phyloP scores from a whole-genome alignment of 1,140 invertebrate species.

The Xylocopa sonorina region DNA sequence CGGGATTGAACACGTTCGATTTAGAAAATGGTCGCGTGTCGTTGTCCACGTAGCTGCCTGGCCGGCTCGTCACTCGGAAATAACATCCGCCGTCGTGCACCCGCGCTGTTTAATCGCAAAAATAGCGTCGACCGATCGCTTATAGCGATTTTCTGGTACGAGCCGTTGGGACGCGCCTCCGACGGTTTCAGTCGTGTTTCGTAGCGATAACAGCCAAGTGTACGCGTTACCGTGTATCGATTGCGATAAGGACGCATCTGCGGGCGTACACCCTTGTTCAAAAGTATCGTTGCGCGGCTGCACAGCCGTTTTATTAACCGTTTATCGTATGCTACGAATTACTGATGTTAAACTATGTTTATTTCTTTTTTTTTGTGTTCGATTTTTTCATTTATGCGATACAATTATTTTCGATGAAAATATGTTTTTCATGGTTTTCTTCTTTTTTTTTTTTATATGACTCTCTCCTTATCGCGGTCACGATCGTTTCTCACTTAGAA shows the following conservation, averaged over 20 bases:
- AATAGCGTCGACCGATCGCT: not conserved
- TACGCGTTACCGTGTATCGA: not conserved
- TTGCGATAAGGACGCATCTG: slow-evolving; percentile 4
- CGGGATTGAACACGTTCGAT: not conserved
- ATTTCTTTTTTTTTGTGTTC: too few species aligned
- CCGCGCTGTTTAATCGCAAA: slow-evolving; percentile 4
- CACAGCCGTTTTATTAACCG: too few species aligned
- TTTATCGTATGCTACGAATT: too few species aligned
- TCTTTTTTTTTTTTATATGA: not conserved
- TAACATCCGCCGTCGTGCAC: not conserved
- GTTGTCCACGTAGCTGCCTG: not conserved
- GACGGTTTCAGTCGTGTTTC: slow-evolving; percentile 1
- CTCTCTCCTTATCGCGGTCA: not conserved
- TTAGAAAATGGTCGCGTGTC: slow-evolving; percentile 17
- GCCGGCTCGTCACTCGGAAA: not conserved
- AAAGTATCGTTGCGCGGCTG: too few species aligned
- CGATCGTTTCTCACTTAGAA: slow-evolving; percentile 3
- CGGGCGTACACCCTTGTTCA: too few species aligned
- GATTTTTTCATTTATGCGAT: too few species aligned
- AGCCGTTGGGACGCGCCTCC: too few species aligned
- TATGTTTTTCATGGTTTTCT: not conserved
- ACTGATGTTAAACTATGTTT: too few species aligned
- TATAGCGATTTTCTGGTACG: too few species aligned
- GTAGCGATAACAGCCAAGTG: slow-evolving; percentile 8
- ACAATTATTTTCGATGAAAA: not conserved